Base-by-base conservation (phyloP, 2,888 invertebrate species). In the Lymantria dispar region DNA sequence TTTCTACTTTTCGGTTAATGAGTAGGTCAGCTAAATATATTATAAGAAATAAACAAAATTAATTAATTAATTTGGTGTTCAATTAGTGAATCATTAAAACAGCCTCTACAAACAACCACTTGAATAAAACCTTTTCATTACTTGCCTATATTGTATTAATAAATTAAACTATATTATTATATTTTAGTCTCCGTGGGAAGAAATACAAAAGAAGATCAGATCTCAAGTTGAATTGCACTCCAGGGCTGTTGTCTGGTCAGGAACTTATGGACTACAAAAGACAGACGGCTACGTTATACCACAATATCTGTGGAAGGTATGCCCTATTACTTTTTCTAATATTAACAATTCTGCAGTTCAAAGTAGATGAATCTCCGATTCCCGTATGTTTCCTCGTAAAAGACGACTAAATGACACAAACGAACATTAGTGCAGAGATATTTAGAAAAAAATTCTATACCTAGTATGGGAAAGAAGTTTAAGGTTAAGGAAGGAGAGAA, bases 261-360 rank as follows among this genome's bases (percentile, higher is more conserved):
- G 69, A 22, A 60, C 56, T 11, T 52, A 57, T n/a, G 56, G 40
- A 3, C 13, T 51, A 11, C 47, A 57, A 42, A 41, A 50, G 30
- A 56, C 47, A 33, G 42, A 60, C 45, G 56, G 56, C 15, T 47
- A 42, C 7, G 12, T 45, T 14, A 52, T 62, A 38, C 74, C 74
- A 8, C 62, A 66, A 11, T 72, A 64, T 58, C 51, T 74, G 38
- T 74, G 74, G 73, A 74, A 71, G 70, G 74, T 40, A 33, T 8
- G 12, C 14, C 7, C 13, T 14, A 8, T 8, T 40, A 14, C 14
- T n/a, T 40, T 8, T 14, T 7, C 8, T 10, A 33, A 3, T 33
- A 33, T 10, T 33, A 33, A 7, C 8, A 14, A 1, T 10, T 8
- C 3, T 9, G 9, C 9, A 40, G 14, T 14, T 7, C 2, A 8